Base-by-base conservation (phyloP, 2,797 vertebrate genomes). In the Lacerta bilineata region DNA sequence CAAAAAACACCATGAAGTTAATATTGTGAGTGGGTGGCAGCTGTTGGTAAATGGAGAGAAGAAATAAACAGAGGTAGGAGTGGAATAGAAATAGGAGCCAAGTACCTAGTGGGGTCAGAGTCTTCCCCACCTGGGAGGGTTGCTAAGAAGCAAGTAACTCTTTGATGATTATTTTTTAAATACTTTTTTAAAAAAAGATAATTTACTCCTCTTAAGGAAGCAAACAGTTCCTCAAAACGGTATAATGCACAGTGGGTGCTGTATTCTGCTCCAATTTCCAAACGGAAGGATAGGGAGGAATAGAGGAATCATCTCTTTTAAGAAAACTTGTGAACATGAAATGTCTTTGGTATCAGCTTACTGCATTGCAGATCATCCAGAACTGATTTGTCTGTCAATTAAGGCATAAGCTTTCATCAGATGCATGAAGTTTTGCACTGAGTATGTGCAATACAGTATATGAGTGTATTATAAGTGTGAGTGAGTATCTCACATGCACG, bases 1-100 rank as follows among this genome's bases (percentile, higher is more conserved):
- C 50, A 55, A 88, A 87, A 76, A 93, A 92, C 89, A 92, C 90
- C 80, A 27, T 50, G 84, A 87, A 93, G 90, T 93, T 90, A 93
- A 89, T 91, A 41, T 77, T 68, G 2, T 13, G 76, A 89, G 93
- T 95, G 94, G 91, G 89, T 87, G 87, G 91, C 77, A 91, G 85
- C 90, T 91, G 77, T 84, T 93, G 91, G 85, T 72, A 91, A 89
- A 94, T 74, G 20, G 91, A 80, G 69, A 90, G 79, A 33, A 41
- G 64, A 92, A 83, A 85, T 91, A 92, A 27, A 39, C 0, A 15
- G 18, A 75, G 15, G 79, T 89, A 82, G 86, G 76, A 78, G 89
- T 43, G 82, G 78, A 90, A 68, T 50, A 81, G 50, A 55, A 55
- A 55, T 55, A 55, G 50, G 50, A 55, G 13, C 15, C 9, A 61